Conservation (phyloP, 1,140 invertebrate genomes). For the Polypedilum pembai region DNA sequence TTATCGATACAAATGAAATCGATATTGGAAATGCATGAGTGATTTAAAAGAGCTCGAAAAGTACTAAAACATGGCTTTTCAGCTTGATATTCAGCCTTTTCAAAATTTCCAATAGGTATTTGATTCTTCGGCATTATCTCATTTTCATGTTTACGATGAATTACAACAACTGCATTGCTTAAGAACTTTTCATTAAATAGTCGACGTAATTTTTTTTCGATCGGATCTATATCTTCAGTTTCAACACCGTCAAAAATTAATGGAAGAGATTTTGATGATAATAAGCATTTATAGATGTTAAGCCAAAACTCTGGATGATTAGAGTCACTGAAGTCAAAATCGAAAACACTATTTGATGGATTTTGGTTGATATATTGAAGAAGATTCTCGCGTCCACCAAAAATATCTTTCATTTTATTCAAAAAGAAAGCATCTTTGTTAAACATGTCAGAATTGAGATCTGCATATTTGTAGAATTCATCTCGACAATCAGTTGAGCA, state of each 20-base stretch:
- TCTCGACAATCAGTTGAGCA: not conserved
- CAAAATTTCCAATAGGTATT: not conserved
- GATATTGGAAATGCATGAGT: slow-evolving; percentile 85
- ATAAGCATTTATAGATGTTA: not conserved
- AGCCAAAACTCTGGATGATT: not conserved
- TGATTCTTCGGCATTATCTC: not conserved
- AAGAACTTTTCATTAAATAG: too few relatives aligned
- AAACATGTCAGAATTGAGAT: not conserved
- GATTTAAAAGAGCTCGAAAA: slow-evolving; percentile 56
- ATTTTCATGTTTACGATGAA: too few relatives aligned
- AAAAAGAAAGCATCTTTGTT: not conserved
- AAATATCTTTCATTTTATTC: not conserved
- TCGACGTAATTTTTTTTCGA: too few relatives aligned
- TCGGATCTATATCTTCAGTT: too few relatives aligned
- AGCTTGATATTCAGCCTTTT: too few relatives aligned
- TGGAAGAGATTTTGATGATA: too few relatives aligned
- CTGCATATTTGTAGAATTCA: not conserved
- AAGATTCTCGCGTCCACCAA: not conserved
- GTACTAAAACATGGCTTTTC: not conserved
- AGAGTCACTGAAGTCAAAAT: not conserved
- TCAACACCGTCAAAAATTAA: too few relatives aligned
- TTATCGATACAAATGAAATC: slow-evolving; percentile 52
- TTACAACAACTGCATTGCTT: too few relatives aligned
- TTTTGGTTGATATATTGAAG: not conserved
- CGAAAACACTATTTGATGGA: not conserved